Conservation (phyloP, 2,113 vertebrate species). For the Phylloscopus trochiloides region DNA sequence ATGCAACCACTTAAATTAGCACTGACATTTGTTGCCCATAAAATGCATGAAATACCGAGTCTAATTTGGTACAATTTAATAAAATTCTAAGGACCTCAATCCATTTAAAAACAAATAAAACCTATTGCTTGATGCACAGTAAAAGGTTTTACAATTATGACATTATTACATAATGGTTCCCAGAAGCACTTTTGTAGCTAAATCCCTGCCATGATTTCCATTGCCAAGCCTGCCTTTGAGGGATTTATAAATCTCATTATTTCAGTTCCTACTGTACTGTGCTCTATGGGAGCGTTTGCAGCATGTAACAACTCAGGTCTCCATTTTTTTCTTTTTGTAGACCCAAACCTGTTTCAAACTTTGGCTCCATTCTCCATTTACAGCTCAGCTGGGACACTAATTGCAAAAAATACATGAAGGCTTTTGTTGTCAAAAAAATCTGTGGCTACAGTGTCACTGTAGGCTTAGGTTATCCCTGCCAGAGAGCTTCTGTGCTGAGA, state of each 20-base stretch:
- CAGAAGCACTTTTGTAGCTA: constrained; percentile 9
- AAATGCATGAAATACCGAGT: not conserved
- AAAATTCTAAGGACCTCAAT: not conserved
- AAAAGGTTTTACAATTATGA: constrained; percentile 18
- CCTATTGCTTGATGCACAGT: not conserved
- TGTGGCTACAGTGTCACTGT: not conserved
- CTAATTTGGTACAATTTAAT: constrained; percentile 18
- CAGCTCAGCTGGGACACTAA: not conserved
- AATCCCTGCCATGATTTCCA: not conserved
- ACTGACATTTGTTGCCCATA: not conserved
- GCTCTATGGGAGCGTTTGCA: not conserved
- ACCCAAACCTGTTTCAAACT: not conserved
- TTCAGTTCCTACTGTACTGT: not conserved
- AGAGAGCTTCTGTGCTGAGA: not conserved
- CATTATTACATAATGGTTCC: constrained; percentile 23
- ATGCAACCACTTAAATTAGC: not conserved
- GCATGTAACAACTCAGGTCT: not conserved
- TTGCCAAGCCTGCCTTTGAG: constrained; percentile 8
- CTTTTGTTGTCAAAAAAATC: not conserved
- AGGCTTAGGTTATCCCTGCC: not conserved
- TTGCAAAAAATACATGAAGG: not conserved
- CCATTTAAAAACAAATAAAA: constrained; percentile 21
- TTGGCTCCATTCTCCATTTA: not conserved
- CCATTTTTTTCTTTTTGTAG: not conserved
- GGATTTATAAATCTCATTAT: not conserved